Base-by-base conservation (phyloP, 1,140 invertebrate genomes). In the Meteorus sp. region DNA sequence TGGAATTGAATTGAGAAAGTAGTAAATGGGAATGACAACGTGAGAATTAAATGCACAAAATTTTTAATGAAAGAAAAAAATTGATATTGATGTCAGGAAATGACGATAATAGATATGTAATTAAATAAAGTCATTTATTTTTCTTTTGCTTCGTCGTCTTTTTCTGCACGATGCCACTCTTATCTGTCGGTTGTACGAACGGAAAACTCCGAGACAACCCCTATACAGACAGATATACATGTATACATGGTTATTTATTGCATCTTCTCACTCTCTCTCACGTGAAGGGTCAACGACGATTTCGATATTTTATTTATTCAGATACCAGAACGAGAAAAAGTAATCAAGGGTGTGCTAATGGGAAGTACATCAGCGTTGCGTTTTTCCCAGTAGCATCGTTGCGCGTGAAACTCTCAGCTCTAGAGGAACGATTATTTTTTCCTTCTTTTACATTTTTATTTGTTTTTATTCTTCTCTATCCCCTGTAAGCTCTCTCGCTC, bases 271-370 rank as follows among this genome's bases (percentile, higher is more conserved):
- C 25, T 19, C 25, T 27, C 3, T 27, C 9, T 29, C 27, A n/a
- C 57, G 58, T 63, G 58, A 63, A 61, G 68, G 54, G 65, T 51
- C 9, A n/a, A n/a, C n/a, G 27, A 63, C 60, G 64, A 75, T 69
- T 67, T 63, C 70, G 72, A 79, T 80, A 79, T 78, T 80, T 80
- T 80, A 80, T 79, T 79, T 80, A 80, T 79, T 80, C 74, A 77
- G 76, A 80, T 75, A 67, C 67, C 61, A 64, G 60, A 75, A 79
- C 70, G 71, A 74, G 68, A 77, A 75, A 78, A 80, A 79, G 76
- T 80, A 80, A 80, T 80, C 78, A 80, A 78, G 78, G 69, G 71
- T 68, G 70, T 70, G 69, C 75, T 80, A 78, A 79, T 80, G 76
- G 76, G 71, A 75, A 70, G 70, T 63, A 53, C 61, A 47, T 65